Evolutionary conservation across 2,797 vertebrate genomes (phyloP), one percentile per base, ranked within the genome.

Genomic region (Brotula barbata): DNA sequence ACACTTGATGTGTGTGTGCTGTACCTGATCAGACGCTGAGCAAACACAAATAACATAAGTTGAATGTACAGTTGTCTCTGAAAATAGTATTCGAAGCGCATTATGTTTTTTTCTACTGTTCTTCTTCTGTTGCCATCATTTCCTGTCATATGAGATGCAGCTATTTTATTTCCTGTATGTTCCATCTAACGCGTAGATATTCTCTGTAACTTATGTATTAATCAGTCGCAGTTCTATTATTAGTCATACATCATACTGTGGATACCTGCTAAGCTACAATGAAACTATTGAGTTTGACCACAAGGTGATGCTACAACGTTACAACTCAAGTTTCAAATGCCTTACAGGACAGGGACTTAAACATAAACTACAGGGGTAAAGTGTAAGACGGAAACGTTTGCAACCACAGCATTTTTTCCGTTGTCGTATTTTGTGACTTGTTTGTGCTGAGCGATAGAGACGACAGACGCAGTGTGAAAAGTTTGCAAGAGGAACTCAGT

Each of bases 271-370:
- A 16, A 46, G 9, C n/a, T 55, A 42, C 17, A 47, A 28, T 53
- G 11, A 58, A 44, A 23, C 19, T 40, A 19, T 22, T 17, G 7
- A 60, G 21, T 41, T 55, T 20, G 15, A 53, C 77, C 86, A 86
- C 80, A 68, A 73, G 82, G 58, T 71, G 85, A 68, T 79, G 23
- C 47, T 56, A 48, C 36, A 69, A 40, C 40, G 21, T 47, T 54
- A n/a, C 61, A 19, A 16, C 48, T 40, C 8, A 61, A 62, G 13
- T 8, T 41, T 28, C 1, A 10, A 13, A 50, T 2, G 4, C 11
- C 51, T 37, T 7, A 17, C 14, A 21, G 34, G 12, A 17, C 10
- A 55, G 20, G 13, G 9, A 6, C 15, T 52, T 28, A 23, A 10
- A 56, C 23, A 28, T 40, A 49, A 79, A 70, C 19, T 8, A 42